Conservation (phyloP, 2,888 invertebrate genomes). For the Cerastis leucographa region DNA sequence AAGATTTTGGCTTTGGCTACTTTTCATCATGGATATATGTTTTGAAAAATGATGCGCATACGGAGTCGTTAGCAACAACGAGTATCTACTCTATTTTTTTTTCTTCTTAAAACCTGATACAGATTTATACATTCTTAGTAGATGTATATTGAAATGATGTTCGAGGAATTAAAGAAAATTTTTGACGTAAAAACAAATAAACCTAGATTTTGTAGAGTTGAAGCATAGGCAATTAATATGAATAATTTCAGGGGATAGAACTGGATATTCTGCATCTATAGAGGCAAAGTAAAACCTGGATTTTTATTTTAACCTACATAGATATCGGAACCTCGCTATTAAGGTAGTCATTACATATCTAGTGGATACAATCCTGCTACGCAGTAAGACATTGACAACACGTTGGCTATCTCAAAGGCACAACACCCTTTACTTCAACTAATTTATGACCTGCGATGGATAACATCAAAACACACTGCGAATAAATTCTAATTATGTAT, state of each 20-base stretch:
- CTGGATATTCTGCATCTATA: neutral
- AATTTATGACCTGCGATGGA: slow-evolving; percentile 23
- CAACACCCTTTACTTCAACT: slow-evolving; percentile 17
- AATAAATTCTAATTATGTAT: slow-evolving; percentile 6
- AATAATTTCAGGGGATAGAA: neutral
- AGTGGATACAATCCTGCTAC: slow-evolving; percentile 19
- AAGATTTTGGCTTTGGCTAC: neutral
- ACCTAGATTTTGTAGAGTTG: slow-evolving; percentile 15
- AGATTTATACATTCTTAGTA: slow-evolving; percentile 18
- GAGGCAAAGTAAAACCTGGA: neutral
- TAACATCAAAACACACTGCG: slow-evolving; percentile 18
- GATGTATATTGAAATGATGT: neutral
- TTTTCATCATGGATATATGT: neutral
- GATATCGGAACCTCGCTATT: neutral
- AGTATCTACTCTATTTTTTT: neutral
- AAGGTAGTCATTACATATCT: slow-evolving; percentile 1
- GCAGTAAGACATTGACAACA: slow-evolving; percentile 19
- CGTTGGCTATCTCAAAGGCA: slow-evolving; percentile 20
- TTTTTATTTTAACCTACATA: neutral
- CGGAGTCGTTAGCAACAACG: neutral
- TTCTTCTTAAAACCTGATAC: neutral
- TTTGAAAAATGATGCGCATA: neutral
- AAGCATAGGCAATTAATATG: slow-evolving; percentile 1
- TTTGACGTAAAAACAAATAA: slow-evolving; percentile 6
- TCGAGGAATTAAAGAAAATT: neutral